Evolutionary conservation across 53 echinoderm and acorn worm genomes (phyloP).

Genomic region (Holothuria scabra): DNA sequence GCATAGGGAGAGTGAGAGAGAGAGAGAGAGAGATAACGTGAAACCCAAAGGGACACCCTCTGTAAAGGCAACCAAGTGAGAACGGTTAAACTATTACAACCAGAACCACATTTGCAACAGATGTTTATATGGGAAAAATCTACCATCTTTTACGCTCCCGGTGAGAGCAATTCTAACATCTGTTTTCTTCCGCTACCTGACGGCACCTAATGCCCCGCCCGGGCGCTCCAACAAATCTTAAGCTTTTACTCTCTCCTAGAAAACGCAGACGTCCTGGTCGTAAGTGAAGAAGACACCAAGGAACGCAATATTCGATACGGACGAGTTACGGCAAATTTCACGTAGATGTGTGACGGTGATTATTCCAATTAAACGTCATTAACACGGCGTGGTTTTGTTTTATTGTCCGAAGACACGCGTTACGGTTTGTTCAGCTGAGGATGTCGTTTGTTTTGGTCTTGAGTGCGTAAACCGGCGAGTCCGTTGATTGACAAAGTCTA

Average conservation of each 20-base stretch:
- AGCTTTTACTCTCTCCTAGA: too few relatives aligned
- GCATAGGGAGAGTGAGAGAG: not conserved
- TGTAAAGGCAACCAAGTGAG: not conserved
- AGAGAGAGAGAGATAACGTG: not conserved
- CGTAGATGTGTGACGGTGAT: constrained; percentile 16
- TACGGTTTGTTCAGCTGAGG: constrained; percentile 25
- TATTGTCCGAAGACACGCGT: constrained; percentile 18
- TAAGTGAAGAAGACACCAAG: too few relatives aligned
- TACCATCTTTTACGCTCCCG: constrained; percentile 29
- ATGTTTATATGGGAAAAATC: constrained; percentile 23
- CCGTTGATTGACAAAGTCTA: constrained; percentile 35
- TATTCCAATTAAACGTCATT: constrained; percentile 39
- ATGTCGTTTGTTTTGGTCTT: constrained; percentile 19
- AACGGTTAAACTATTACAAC: not conserved
- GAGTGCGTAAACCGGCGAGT: constrained; percentile 3
- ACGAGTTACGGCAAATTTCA: constrained; percentile 12
- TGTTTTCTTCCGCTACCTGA: constrained; percentile 15
- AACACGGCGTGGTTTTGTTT: constrained; percentile 12
- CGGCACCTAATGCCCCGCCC: not conserved
- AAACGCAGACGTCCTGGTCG: too few relatives aligned
- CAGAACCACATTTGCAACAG: constrained; percentile 15
- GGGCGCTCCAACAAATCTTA: too few relatives aligned
- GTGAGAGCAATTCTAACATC: constrained; percentile 26
- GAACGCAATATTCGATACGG: not conserved
- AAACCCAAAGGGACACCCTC: constrained; percentile 24